Evolutionary conservation across 2,797 vertebrate species (phyloP), one percentile per base, ranked within the genome.

Genomic region (Coregonus ussuriensis): DNA sequence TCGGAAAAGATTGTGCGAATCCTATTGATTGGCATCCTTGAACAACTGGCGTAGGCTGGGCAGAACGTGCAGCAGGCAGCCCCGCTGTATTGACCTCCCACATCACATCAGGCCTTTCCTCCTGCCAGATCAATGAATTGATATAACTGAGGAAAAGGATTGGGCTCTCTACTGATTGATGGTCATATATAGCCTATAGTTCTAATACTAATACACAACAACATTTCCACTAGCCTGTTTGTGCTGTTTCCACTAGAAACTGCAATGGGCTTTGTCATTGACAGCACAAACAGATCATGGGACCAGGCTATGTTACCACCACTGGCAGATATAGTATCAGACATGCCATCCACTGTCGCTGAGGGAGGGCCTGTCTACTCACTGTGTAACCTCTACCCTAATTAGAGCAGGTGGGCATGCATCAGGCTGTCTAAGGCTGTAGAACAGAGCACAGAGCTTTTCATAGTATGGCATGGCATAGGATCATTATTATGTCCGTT

Each of bases 91-190:
- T 75, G 89, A 90, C 85, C 79, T 75, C 56, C 74, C 66, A 74
- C 69, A 51, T 74, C 74, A 53, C 71, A 51, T 73, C 74, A 56
- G 66, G 79, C 4, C 74, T 77, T 41, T 63, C 59, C 7, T 63
- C 79, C 53, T 78, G 5, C 65, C 79, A 62, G 84, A 91, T 91
- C 91, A 76, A 91, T 89, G 67, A 76, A 69, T 82, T 68, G 78
- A 84, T 87, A 84, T 85, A 79, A 79, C 79, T 79, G 79, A 79
- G 91, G 83, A 91, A 91, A 84, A 78, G 72, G 88, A 47, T 47
- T 13, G 41, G 90, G 77, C 85, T 85, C 77, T 11, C 41, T 79
- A 56, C 82, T 84, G 82, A 89, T 83, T 85, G 86, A 89, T 88
- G 80, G 84, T 83, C 76, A 35, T 77, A 84, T 85, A 84, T 85